Conservation (phyloP, 1,140 invertebrate genomes). For the Apis florea region DNA sequence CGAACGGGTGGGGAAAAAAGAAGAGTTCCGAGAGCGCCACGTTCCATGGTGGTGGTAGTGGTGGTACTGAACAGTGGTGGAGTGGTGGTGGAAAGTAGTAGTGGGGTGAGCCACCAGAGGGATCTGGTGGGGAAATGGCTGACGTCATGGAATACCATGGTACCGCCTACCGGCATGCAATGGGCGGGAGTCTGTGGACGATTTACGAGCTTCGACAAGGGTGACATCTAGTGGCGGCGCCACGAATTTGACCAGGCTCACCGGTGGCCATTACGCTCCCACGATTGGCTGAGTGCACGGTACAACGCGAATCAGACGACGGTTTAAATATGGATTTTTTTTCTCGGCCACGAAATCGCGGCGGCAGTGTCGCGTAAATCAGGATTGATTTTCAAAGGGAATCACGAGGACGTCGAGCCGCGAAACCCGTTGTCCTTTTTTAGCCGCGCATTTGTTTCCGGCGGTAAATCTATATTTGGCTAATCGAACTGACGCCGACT, state of each 20-base stretch:
- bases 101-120: conserved; percentile 45
- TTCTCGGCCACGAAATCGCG: conserved; percentile 27
- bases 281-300: conserved; percentile 76
- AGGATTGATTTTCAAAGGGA: conserved; percentile 53
- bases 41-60: background rate
- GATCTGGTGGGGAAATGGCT: conserved; percentile 58
- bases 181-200: conserved; percentile 78
- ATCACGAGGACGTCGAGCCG: background rate
- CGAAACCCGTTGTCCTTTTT: background rate
- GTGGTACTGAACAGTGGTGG: background rate
- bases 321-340: conserved; percentile 72
- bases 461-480: conserved; percentile 78
- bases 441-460: conserved; percentile 54
- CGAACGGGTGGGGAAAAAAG: background rate
- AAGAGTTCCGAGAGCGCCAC: conserved; percentile 7
- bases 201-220: conserved; percentile 75
- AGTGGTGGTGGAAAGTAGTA: conserved; percentile 9
- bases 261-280: conserved; percentile 79
- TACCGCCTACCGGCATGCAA: conserved; percentile 75
- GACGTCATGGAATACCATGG: conserved; percentile 69
- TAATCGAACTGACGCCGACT: conserved; percentile 67
- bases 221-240: conserved; percentile 76
- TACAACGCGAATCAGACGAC: conserved; percentile 78
- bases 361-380: conserved; percentile 49
- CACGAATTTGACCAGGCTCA: conserved; percentile 56